Evolutionary conservation across 1,140 invertebrate genomes (phyloP).

Genomic region (Arctopsyche grandis): DNA sequence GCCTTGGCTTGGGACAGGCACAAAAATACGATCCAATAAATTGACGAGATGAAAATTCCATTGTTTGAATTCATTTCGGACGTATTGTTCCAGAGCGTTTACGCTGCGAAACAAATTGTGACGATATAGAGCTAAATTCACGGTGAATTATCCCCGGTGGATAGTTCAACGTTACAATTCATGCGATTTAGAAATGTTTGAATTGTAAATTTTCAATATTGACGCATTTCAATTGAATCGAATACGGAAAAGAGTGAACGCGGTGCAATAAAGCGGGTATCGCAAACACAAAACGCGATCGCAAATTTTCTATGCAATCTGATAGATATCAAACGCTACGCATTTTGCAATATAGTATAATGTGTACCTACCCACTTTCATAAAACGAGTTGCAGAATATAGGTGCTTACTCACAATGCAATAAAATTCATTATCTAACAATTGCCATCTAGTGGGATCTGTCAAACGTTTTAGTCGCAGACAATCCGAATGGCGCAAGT

Average conservation of each 20-base stretch:
- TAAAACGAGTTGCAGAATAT: slow-evolving; percentile 7
- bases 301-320: slow-evolving; percentile 13
- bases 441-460: not conserved
- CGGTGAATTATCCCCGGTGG: no score
- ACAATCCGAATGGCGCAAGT: not conserved
- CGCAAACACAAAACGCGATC: slow-evolving; percentile 12
- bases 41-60: no score
- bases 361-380: no score
- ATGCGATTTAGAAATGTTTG: no score
- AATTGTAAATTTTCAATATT: no score
- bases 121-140: no score
- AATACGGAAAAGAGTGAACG: not conserved
- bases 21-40: no score
- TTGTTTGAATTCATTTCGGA: no score
- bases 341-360: slow-evolving; percentile 24
- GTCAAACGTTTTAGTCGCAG: not conserved
- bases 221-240: not conserved
- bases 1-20: no score
- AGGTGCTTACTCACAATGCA: not conserved
- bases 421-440: not conserved
- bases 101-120: no score
- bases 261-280: slow-evolving; percentile 7
- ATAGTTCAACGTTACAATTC: no score
- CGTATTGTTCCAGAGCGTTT: no score
- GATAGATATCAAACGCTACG: slow-evolving; percentile 10